Percentiles rank a stretch among this genome's conserved stretches.
phyloP scores from a whole-genome alignment of 2,888 invertebrate species.

The Allolobophora icterica region DNA sequence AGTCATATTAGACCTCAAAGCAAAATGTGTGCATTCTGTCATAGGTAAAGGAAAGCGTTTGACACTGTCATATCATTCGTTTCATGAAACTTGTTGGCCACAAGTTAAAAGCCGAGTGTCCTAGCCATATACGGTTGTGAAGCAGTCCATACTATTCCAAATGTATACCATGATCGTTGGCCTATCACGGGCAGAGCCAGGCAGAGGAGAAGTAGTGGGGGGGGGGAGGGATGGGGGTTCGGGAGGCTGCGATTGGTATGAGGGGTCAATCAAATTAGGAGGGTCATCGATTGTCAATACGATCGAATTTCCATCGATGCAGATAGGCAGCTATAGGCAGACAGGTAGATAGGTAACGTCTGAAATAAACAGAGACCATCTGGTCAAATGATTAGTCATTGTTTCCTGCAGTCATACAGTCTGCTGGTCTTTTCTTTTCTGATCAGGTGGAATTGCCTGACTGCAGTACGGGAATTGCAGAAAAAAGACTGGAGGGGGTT shows the following conservation, averaged over 20 bases:
- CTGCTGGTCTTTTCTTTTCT: too few species aligned
- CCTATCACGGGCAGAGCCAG: neutral
- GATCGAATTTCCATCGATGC: neutral
- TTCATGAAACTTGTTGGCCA: neutral
- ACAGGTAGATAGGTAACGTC: neutral
- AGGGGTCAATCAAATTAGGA: neutral
- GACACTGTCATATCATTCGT: neutral
- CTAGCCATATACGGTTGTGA: neutral
- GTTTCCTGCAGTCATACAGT: too few species aligned
- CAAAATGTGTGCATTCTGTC: too few species aligned
- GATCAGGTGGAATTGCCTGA: too few species aligned
- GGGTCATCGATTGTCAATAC: conserved; percentile 10
- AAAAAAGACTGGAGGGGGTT: too few species aligned
- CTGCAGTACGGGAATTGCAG: too few species aligned
- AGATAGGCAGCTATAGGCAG: neutral
- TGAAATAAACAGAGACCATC: too few species aligned
- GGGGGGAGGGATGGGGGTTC: neutral
- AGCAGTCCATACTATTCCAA: neutral
- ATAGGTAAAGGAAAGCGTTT: too few species aligned
- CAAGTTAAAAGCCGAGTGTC: neutral
- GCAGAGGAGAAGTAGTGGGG: neutral
- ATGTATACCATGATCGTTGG: neutral
- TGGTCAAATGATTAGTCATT: too few species aligned
- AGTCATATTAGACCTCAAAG: too few species aligned
- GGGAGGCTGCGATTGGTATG: neutral